Conservation (phyloP, 2,888 invertebrate species). For the Malthinus seriepunctatus region DNA sequence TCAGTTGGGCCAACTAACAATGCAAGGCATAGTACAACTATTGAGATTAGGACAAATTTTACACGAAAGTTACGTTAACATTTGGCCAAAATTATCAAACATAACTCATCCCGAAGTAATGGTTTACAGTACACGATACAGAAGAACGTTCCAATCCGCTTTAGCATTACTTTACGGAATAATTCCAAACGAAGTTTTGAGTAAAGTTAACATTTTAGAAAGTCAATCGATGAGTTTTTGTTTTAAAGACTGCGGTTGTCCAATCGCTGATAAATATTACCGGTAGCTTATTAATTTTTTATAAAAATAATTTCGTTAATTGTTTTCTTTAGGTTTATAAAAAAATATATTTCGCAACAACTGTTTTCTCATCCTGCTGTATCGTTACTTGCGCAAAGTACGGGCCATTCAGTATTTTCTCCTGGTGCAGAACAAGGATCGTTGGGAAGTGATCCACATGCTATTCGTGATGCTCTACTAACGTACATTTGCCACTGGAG, state of each 20-base stretch:
- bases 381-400: conserved; percentile 68
- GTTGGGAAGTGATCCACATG: conserved; percentile 67
- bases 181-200: conserved; percentile 67
- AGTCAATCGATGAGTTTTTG: conserved; percentile 84
- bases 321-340: conserved; percentile 57
- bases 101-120: conserved; percentile 63
- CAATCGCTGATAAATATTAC: conserved; percentile 65
- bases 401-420: conserved; percentile 68
- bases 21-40: conserved; percentile 80
- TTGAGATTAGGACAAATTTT: conserved; percentile 75
- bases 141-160: conserved; percentile 90
- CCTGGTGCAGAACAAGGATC: conserved; percentile 61
- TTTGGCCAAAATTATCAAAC: conserved; percentile 55
- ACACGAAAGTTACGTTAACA: conserved; percentile 60
- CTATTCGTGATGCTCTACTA: conserved; percentile 78
- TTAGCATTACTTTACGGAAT: conserved; percentile 77
- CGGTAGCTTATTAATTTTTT: conserved; percentile 45
- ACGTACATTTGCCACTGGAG: conserved; percentile 86
- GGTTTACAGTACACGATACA: conserved; percentile 80
- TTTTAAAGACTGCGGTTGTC: conserved; percentile 83
- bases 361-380: conserved; percentile 76
- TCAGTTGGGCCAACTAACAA: conserved; percentile 84
- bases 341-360: conserved; percentile 65
- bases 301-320: neutral
- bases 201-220: conserved; percentile 70